These are phyloP conservation scores for Mirza zaza DNA, from an alignment of 2,113 vertebrate species.

Conservation along the genomic window DNA sequence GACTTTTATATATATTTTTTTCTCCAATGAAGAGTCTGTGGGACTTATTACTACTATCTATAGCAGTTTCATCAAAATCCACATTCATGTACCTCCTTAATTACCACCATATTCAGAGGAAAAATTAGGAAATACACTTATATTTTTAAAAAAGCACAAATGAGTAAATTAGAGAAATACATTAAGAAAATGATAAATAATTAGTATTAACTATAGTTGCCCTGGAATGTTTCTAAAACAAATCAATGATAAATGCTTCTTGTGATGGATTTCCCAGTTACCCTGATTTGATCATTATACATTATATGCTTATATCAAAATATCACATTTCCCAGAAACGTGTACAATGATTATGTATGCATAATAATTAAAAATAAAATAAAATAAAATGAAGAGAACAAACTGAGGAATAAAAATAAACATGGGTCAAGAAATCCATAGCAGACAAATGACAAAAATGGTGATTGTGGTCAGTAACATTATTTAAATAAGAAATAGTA, in stretches of 20 bases:
- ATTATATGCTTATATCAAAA: no score
- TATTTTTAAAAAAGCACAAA: not conserved
- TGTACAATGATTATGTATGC: no score
- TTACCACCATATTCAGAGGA: not conserved
- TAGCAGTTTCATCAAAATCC: not conserved
- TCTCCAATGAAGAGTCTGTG: not conserved
- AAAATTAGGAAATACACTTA: not conserved
- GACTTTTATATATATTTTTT: not conserved
- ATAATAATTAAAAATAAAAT: no score
- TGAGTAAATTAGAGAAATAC: not conserved
- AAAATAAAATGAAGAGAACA: not conserved
- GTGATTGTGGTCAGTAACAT: not conserved
- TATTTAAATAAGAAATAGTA: not conserved
- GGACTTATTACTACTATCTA: not conserved
- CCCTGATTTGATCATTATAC: no score
- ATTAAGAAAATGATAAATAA: not conserved
- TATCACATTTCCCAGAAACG: no score
- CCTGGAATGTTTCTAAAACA: no score
- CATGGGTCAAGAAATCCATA: not conserved
- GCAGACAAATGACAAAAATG: not conserved
- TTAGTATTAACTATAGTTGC: no score
- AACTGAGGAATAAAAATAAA: not conserved
- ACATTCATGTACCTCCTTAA: not conserved
- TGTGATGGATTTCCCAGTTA: no score
- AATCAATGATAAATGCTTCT: no score